Conservation (phyloP, 1,140 invertebrate species). For the Spodoptera frugiperda region DNA sequence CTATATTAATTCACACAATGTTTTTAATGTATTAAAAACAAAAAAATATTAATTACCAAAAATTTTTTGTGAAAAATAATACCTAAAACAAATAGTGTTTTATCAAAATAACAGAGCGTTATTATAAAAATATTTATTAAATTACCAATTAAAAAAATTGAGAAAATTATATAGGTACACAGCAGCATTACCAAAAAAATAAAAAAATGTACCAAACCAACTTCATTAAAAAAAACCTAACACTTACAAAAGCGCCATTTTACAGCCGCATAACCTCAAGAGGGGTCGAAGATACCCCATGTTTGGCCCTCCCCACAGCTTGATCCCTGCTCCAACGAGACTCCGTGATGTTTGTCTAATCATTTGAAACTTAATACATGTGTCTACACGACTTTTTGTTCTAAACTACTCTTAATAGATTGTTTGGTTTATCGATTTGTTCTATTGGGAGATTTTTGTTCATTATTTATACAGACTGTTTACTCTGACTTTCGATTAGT, state of each 20-base stretch:
- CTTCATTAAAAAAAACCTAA: neutral
- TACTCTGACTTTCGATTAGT: too few species aligned
- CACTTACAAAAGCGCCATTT: conserved; percentile 22
- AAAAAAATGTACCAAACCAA: neutral
- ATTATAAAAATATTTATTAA: too few species aligned
- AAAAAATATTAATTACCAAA: too few species aligned
- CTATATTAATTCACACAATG: too few species aligned
- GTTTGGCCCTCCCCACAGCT: conserved; percentile 33
- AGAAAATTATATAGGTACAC: too few species aligned
- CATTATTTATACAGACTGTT: too few species aligned
- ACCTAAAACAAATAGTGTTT: too few species aligned
- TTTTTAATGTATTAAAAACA: too few species aligned
- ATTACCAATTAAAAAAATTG: too few species aligned
- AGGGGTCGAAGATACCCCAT: conserved; percentile 44
- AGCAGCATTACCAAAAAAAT: neutral
- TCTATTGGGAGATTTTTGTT: neutral
- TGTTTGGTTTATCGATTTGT: neutral
- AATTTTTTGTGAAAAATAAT: too few species aligned
- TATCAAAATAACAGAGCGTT: too few species aligned
- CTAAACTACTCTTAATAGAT: neutral
- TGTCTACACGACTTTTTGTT: conserved; percentile 34
- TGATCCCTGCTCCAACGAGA: conserved; percentile 33
- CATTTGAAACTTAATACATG: conserved; percentile 42
- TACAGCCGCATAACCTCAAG: conserved; percentile 20
- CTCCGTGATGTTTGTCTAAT: conserved; percentile 40